phyloP scores from a whole-genome alignment of 2,797 vertebrate genomes.

The Okamejei kenojei region DNA sequence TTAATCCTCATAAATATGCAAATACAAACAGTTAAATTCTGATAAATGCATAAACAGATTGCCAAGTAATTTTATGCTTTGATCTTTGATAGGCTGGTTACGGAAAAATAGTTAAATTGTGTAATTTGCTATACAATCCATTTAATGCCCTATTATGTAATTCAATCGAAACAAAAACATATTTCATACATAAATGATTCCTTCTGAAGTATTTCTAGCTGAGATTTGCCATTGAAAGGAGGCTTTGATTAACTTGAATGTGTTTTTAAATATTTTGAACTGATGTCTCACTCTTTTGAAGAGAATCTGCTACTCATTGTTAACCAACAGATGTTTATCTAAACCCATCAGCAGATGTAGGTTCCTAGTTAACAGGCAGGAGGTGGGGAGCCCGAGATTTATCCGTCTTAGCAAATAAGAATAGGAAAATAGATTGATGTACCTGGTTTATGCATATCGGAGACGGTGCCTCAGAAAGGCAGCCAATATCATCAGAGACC shows the following conservation, averaged over 20 bases:
- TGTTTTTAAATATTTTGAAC: neutral
- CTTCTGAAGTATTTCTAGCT: neutral
- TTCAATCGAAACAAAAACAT: conserved; percentile 23
- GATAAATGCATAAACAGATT: neutral
- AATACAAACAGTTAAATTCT: conserved; percentile 7
- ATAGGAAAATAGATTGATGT: neutral
- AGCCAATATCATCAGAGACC: no score
- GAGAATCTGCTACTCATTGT: neutral
- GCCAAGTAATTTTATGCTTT: neutral
- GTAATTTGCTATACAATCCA: neutral
- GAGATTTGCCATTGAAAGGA: neutral
- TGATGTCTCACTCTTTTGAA: neutral
- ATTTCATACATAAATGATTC: neutral
- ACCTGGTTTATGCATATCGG: neutral
- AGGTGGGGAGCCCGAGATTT: no score
- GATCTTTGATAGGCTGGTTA: neutral
- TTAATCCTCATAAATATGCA: conserved; percentile 17
- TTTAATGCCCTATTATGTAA: conserved; percentile 14
- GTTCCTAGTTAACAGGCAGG: neutral
- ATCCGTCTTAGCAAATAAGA: neutral
- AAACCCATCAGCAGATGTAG: neutral
- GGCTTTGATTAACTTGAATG: neutral
- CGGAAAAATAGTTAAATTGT: neutral
- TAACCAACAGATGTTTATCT: neutral
- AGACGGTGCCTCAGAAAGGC: no score